phyloP scores from a whole-genome alignment of 2,888 invertebrate genomes.

The Callosobruchus maculatus region DNA sequence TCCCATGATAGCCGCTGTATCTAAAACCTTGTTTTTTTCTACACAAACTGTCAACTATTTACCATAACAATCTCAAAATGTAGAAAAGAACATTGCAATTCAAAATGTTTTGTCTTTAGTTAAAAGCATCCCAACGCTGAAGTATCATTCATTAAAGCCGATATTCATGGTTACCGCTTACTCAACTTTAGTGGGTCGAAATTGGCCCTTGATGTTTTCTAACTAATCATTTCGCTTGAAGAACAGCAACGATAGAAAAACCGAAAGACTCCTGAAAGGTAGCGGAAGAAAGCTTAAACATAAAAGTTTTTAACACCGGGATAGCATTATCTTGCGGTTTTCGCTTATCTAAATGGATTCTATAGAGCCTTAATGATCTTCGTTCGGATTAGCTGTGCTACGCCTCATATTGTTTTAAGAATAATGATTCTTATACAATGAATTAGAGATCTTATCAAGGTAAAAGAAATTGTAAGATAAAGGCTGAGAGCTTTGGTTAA shows the following conservation, averaged over 20 bases:
- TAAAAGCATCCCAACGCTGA: neutral
- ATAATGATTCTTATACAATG: too few species aligned
- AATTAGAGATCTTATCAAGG: too few species aligned
- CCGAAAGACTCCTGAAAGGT: neutral
- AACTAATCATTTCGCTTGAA: neutral
- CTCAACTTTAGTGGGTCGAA: neutral
- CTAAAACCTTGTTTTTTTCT: too few species aligned
- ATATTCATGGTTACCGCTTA: neutral
- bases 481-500: too few species aligned
- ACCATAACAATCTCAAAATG: too few species aligned
- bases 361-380: neutral
- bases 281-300: neutral
- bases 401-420: neutral
- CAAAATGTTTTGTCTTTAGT: neutral
- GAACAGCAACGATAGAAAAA: neutral
- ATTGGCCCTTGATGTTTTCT: neutral
- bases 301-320: neutral
- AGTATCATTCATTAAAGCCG: neutral
- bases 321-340: neutral
- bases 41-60: too few species aligned
- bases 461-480: too few species aligned
- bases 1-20: too few species aligned
- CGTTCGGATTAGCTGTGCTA: neutral
- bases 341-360: neutral
- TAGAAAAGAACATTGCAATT: neutral